Conservation (phyloP, 35 echinoderm and acorn worm genomes). For the Apostichopus parvimensis region DNA sequence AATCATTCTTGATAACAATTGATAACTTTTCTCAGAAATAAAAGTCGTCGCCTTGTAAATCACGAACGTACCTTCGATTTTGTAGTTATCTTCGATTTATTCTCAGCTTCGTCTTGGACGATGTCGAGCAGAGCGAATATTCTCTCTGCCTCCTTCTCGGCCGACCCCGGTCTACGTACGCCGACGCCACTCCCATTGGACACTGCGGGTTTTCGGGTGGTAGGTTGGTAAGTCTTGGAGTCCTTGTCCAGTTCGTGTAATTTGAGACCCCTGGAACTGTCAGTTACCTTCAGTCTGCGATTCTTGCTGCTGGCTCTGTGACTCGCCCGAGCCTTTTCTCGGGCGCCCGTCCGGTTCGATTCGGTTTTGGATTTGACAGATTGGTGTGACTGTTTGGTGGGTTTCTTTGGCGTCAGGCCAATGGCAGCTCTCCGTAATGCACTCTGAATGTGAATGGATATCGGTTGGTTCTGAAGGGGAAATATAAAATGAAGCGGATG, state of each 20-base stretch:
- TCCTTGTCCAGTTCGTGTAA: conserved; percentile 52
- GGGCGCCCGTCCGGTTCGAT: conserved; percentile 38
- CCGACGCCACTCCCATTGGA: conserved; percentile 30
- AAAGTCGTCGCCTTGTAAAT: not conserved
- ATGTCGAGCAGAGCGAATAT: conserved; percentile 19
- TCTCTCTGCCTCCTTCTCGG: conserved; percentile 18
- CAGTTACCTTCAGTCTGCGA: conserved; percentile 42
- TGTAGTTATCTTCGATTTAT: conserved; percentile 8
- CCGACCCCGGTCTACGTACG: not conserved
- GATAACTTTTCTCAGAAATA: not conserved
- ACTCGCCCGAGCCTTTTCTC: conserved; percentile 42
- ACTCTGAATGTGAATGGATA: conserved; percentile 52
- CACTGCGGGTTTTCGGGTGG: not conserved
- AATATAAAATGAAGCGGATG: not conserved
- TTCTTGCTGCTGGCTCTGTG: conserved; percentile 37
- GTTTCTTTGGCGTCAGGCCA: conserved; percentile 46
- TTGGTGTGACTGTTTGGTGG: conserved; percentile 15
- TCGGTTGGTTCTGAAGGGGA: conserved; percentile 41
- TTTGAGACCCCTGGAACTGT: conserved; percentile 29
- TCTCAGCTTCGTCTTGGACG: conserved; percentile 9
- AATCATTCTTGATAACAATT: not conserved
- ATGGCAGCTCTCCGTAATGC: conserved; percentile 31
- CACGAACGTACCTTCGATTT: conserved; percentile 14
- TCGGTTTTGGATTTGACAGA: conserved; percentile 41
- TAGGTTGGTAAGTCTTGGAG: not conserved